A percentile compares a stretch with the other conserved stretches of the same genome.
phyloP scores from a whole-genome alignment of 2,113 vertebrate genomes.

The Aptenodytes forsteri region DNA sequence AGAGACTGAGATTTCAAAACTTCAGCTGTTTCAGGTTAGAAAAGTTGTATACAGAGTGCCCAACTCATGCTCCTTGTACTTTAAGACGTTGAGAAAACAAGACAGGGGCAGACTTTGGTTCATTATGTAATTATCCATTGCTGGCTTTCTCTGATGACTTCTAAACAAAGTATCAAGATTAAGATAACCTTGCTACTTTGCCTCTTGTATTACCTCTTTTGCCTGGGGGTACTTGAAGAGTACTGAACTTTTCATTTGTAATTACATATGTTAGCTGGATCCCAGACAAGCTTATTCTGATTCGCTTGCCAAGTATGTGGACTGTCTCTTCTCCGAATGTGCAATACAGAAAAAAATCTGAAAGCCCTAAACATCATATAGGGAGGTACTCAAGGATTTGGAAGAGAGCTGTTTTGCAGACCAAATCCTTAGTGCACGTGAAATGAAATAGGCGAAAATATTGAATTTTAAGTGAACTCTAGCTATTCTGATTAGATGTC shows the following conservation, averaged over 20 bases:
- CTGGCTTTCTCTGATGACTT: background rate
- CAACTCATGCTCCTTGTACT: background rate
- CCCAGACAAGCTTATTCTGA: background rate
- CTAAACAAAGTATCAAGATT: background rate
- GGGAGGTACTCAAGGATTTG: background rate
- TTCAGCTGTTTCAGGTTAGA: background rate
- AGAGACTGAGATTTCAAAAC: background rate
- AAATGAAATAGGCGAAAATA: background rate
- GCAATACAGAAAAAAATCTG: background rate
- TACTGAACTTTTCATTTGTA: background rate
- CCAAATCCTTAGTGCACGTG: background rate
- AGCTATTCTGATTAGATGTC: background rate
- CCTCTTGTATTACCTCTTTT: background rate
- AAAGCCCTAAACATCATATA: background rate
- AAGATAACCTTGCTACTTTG: background rate
- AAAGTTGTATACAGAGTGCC: accelerated
- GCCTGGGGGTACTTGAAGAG: background rate
- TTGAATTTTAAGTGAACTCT: background rate
- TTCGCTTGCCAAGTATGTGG: background rate
- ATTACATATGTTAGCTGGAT: background rate
- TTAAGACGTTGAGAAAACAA: background rate
- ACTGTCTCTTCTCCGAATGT: background rate
- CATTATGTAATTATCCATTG: background rate
- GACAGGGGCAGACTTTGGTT: background rate
- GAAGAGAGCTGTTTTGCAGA: background rate